Evolutionary conservation across 2,797 vertebrate genomes (phyloP).

Genomic region (Hyperoplus immaculatus): DNA sequence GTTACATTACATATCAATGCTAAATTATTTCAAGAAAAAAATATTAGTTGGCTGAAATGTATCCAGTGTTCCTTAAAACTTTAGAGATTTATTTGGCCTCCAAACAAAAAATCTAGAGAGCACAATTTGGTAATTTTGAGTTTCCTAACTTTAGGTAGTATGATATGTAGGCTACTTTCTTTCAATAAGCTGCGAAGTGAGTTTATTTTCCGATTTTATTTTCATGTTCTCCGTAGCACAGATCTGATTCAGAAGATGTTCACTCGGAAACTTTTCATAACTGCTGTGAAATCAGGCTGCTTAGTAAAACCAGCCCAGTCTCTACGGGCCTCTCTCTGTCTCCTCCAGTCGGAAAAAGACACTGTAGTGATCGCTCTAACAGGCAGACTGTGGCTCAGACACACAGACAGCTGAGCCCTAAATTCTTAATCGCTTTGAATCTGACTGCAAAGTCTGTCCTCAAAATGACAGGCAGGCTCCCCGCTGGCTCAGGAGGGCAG

Average conservation of each 20-base stretch:
- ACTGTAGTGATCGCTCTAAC: slow-evolving; percentile 52
- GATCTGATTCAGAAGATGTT: background rate
- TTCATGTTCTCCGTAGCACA: background rate
- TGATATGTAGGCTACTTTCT: background rate
- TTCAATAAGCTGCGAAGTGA: background rate
- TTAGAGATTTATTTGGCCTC: too few species aligned
- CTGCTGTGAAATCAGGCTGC: slow-evolving; percentile 28
- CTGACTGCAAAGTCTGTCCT: slow-evolving; percentile 46
- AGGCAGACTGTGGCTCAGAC: slow-evolving; percentile 53
- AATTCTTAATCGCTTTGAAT: slow-evolving; percentile 61
- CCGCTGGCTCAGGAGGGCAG: slow-evolving; percentile 36
- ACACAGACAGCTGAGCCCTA: slow-evolving; percentile 49
- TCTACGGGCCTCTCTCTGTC: slow-evolving; percentile 46
- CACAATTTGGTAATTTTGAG: too few species aligned
- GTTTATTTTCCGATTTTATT: background rate
- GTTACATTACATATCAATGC: too few species aligned
- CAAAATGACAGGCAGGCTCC: slow-evolving; percentile 56
- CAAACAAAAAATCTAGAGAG: too few species aligned
- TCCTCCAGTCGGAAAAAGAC: slow-evolving; percentile 47
- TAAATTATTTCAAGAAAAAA: too few species aligned
- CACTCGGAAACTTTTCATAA: slow-evolving; percentile 37
- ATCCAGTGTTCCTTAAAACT: too few species aligned
- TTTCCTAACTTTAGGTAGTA: too few species aligned
- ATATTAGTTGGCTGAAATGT: too few species aligned
- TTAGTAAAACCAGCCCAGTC: slow-evolving; percentile 44